Conservation (phyloP, 2,888 invertebrate genomes). For the Orchesella flavescens region DNA sequence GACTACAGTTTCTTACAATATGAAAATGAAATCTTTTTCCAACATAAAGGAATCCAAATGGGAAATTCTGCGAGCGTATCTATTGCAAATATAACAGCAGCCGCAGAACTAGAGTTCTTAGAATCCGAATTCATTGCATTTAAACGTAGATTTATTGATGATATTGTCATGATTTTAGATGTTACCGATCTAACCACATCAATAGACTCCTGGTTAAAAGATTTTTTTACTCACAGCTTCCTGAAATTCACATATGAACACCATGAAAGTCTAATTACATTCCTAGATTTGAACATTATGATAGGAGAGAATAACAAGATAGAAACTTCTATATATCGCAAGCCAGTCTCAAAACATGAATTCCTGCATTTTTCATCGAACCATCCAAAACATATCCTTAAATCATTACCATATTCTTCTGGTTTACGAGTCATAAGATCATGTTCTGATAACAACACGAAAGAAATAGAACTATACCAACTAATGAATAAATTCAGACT, state of each 20-base stretch:
- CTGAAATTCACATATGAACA: slow-evolving; percentile 23
- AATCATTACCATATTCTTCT: slow-evolving; percentile 34
- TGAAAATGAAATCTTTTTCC: slow-evolving; percentile 8
- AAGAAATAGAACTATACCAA: background rate
- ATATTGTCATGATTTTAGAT: slow-evolving; percentile 15
- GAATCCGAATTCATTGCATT: slow-evolving; percentile 1
- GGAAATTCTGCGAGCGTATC: slow-evolving; percentile 38
- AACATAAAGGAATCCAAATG: slow-evolving; percentile 46
- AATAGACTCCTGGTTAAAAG: background rate
- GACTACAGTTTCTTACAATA: slow-evolving; percentile 39
- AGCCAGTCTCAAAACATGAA: slow-evolving; percentile 37
- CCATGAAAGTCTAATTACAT: background rate
- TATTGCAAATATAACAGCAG: slow-evolving; percentile 44
- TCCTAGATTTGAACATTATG: slow-evolving; percentile 27
- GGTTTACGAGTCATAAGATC: slow-evolving; percentile 33
- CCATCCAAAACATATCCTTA: slow-evolving; percentile 34
- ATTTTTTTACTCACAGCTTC: slow-evolving; percentile 18
- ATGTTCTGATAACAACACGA: background rate
- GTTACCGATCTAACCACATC: background rate
- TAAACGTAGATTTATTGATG: slow-evolving; percentile 37
- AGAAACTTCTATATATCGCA: slow-evolving; percentile 9
- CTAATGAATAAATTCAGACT: background rate
- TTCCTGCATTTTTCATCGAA: slow-evolving; percentile 27
- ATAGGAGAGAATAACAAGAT: background rate
- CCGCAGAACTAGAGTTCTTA: slow-evolving; percentile 14